Conservation (phyloP, 2,797 vertebrate genomes). For the Scarus forsteni region DNA sequence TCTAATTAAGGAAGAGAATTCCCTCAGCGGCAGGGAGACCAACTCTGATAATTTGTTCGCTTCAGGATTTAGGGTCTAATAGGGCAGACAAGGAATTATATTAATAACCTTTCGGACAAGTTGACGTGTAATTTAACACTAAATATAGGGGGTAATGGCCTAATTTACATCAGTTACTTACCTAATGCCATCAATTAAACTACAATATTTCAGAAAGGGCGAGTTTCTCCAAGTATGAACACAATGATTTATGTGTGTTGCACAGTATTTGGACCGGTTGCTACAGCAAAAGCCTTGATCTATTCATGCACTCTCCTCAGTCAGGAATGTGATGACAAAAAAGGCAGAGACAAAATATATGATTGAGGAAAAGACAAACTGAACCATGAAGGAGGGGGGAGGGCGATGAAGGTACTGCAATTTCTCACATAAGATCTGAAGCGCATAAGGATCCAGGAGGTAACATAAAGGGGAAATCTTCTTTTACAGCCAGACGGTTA, state of each 20-base stretch:
- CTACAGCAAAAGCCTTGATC: slow-evolving; percentile 46
- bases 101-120: slow-evolving; percentile 38
- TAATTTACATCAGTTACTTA: slow-evolving; percentile 25
- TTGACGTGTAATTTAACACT: slow-evolving; percentile 32
- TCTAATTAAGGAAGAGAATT: slow-evolving; percentile 73
- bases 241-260: slow-evolving; percentile 45
- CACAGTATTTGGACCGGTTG: slow-evolving; percentile 50
- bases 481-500: slow-evolving; percentile 87
- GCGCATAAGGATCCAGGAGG: slow-evolving; percentile 81
- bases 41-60: slow-evolving; percentile 34
- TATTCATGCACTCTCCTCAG: slow-evolving; percentile 28
- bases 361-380: slow-evolving; percentile 45
- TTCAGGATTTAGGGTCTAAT: slow-evolving; percentile 40
- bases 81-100: slow-evolving; percentile 32
- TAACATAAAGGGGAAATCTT: slow-evolving; percentile 82
- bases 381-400: slow-evolving; percentile 19
- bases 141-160: slow-evolving; percentile 27
- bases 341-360: slow-evolving; percentile 37
- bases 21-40: slow-evolving; percentile 38
- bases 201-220: slow-evolving; percentile 26
- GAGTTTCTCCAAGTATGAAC: slow-evolving; percentile 23
- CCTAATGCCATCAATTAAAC: slow-evolving; percentile 25
- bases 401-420: slow-evolving; percentile 38
- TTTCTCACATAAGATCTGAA: slow-evolving; percentile 67
- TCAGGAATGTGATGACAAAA: slow-evolving; percentile 29